phyloP scores from a whole-genome alignment of 2,888 invertebrate species.

The Oxystoma pomonae region DNA sequence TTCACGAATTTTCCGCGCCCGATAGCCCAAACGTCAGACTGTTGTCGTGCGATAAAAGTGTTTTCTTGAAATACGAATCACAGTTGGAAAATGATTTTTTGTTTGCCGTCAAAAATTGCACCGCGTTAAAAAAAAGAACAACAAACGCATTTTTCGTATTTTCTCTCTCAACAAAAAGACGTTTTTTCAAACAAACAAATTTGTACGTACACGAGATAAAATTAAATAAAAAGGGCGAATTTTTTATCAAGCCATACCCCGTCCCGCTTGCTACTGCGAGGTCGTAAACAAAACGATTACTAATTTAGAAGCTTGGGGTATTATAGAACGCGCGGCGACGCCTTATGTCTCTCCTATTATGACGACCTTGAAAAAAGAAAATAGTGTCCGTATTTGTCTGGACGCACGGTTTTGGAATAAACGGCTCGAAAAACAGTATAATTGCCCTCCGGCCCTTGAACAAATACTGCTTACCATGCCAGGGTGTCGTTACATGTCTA shows the following conservation, averaged over 20 bases:
- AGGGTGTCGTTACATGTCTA: too few species aligned
- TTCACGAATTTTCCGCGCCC: neutral
- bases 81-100: neutral
- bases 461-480: slow-evolving; percentile 27
- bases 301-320: slow-evolving; percentile 12
- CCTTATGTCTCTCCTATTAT: slow-evolving; percentile 9
- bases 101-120: neutral
- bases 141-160: neutral
- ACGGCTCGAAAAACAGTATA: slow-evolving; percentile 14
- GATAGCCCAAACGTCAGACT: neutral
- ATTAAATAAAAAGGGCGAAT: slow-evolving; percentile 5
- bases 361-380: slow-evolving; percentile 13
- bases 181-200: slow-evolving; percentile 9
- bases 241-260: slow-evolving; percentile 14
- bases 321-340: slow-evolving; percentile 12
- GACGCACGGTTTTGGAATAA: slow-evolving; percentile 12
- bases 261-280: slow-evolving; percentile 12
- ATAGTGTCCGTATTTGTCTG: slow-evolving; percentile 17
- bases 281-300: neutral
- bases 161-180: neutral
- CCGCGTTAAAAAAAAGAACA: neutral
- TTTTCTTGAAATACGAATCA: neutral
- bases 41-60: neutral
- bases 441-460: slow-evolving; percentile 15
- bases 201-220: slow-evolving; percentile 9